Base-by-base conservation (phyloP, 2,797 vertebrate species). In the Menidia menidia region DNA sequence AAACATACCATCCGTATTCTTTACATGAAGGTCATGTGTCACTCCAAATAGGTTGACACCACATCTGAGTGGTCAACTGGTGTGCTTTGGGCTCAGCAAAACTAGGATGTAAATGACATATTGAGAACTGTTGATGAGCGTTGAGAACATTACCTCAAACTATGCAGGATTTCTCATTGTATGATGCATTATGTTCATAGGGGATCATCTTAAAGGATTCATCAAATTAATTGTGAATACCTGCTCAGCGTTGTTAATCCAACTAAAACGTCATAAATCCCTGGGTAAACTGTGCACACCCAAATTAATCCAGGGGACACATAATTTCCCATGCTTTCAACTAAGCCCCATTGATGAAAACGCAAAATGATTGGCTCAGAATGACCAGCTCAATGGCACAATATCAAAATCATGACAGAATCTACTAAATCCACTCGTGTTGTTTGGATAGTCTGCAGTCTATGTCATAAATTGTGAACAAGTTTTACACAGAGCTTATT, bases 1-100 rank as follows among this genome's bases (percentile, higher is more conserved):
- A 78, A 43, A 63, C 35, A 55, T 43, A 64, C 61, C 1, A 74
- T 89, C 83, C 86, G 75, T 83, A 83, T 81, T 89, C 69, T 75
- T 60, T 10, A 71, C 61, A 53, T 66, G 53, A 59, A 15, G 7
- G 6, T 1, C 35, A 39, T 39, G 11, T 5, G 15, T 3, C 50
- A 58, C 15, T 58, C 19, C 12, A 35, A 18, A n/a, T 35, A 56
- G 43, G 19, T 35, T 52, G 33, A 58, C 3, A 41, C 54, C 14
- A 53, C n/a, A 57, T 39, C 54, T 63, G 33, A 19, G 16, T 16
- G 53, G 8, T 31, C 33, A 4, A 65, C n/a, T 9, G 19, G 32
- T 14, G 16, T 41, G 57, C 19, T 6, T n/a, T 48, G 63, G 39
- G 10, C 30, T 33, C 25, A 11, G 25, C 7, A 19, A 47, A 45